Evolutionary conservation across 2,797 vertebrate species (phyloP).

Genomic region (Xenops minutus): DNA sequence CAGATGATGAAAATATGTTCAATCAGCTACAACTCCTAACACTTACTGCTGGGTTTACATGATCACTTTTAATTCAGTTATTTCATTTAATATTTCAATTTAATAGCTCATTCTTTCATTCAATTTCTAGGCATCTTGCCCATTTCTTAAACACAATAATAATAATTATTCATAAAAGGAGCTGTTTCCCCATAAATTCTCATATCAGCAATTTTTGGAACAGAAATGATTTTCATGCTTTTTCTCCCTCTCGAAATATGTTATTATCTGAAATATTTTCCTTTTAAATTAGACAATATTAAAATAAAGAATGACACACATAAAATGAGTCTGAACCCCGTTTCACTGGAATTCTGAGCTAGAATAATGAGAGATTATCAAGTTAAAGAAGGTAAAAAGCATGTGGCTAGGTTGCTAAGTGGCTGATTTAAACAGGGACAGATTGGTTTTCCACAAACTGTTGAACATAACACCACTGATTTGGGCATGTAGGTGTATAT

Average conservation of each 20-base stretch:
- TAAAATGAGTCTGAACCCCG: not conserved
- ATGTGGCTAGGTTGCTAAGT: not conserved
- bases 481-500: not conserved
- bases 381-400: not conserved
- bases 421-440: not conserved
- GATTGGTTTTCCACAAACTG: not conserved
- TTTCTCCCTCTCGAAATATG: not conserved
- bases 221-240: slow-evolving; percentile 40
- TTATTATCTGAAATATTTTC: slow-evolving; percentile 40
- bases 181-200: slow-evolving; percentile 54
- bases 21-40: slow-evolving; percentile 58
- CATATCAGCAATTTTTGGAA: slow-evolving; percentile 68
- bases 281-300: slow-evolving; percentile 44
- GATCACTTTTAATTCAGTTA: slow-evolving; percentile 72
- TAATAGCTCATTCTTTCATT: slow-evolving; percentile 71
- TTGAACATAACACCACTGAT: not conserved
- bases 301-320: slow-evolving; percentile 10
- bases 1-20: slow-evolving; percentile 66
- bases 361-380: slow-evolving; percentile 23
- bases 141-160: slow-evolving; percentile 68
- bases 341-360: not conserved
- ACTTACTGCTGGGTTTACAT: slow-evolving; percentile 56
- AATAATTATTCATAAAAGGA: slow-evolving; percentile 72
- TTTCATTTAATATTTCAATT: slow-evolving; percentile 76
- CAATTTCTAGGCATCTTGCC: slow-evolving; percentile 71